These are phyloP conservation scores for Eupsittula cactorum DNA, from an alignment of 2,113 vertebrate genomes.

Conservation along the genomic window DNA sequence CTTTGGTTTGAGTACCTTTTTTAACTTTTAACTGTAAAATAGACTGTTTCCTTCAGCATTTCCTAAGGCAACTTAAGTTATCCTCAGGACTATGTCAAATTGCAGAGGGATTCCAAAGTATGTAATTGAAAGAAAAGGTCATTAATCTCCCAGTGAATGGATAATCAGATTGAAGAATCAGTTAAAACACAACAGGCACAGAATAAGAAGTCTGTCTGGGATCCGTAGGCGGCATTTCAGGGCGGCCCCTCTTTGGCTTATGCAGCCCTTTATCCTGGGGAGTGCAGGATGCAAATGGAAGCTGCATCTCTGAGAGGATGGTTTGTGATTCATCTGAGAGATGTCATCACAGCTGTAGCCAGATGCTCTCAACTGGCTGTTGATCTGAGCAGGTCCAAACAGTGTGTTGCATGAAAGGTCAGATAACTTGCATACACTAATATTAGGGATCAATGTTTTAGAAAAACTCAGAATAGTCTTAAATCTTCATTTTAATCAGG, in stretches of 20 bases:
- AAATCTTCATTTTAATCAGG: not conserved
- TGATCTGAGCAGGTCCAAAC: not conserved
- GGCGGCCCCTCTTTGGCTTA: not conserved
- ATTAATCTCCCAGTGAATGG: not conserved
- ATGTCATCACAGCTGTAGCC: not conserved
- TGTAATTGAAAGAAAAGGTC: not conserved
- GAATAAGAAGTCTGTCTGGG: not conserved
- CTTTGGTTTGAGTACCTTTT: not conserved
- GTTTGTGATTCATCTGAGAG: not conserved
- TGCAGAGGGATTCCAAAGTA: not conserved
- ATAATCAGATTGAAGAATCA: constrained; percentile 26
- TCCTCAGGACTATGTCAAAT: not conserved
- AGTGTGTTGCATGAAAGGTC: not conserved
- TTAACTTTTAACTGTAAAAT: not conserved
- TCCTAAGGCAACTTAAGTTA: not conserved
- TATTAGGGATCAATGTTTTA: not conserved
- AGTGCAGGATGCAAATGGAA: not conserved
- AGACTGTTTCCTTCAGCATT: not conserved
- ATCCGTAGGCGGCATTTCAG: not conserved
- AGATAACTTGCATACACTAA: not conserved
- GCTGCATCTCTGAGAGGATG: not conserved
- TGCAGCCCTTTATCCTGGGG: not conserved
- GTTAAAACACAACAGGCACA: not conserved
- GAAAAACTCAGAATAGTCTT: not conserved
- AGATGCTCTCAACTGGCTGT: not conserved